Evolutionary conservation across 2,888 invertebrate genomes (phyloP), one percentile per base, ranked within the genome.

Genomic region (Oxyscelio sp.): DNA sequence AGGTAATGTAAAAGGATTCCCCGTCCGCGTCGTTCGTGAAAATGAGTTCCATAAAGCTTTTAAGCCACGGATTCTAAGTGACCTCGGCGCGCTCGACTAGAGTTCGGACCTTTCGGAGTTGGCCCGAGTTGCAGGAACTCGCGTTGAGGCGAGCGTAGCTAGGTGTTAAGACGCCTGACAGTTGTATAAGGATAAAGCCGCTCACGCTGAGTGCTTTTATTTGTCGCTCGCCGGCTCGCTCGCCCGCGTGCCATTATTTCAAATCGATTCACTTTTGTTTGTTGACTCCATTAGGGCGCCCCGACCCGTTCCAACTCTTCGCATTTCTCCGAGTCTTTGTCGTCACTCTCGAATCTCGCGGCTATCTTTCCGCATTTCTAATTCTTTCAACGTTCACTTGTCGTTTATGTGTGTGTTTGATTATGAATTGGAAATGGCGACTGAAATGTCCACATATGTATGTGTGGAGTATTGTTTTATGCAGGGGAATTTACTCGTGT

Each of bases 151-250:
- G 82, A 78, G 84, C 71, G 74, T 87, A 87, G 87, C 81, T 85
- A 85, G 90, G 91, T 89, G 90, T 91, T 91, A 91, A 92, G 92
- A 91, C 90, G 90, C 87, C 91, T 91, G 92, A 92, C 92, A 92
- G 92, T 92, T 92, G 92, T 92, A 91, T 92, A 92, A 92, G 91
- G 91, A 92, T 92, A 92, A 92, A 92, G 92, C 91, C 90, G 92
- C 91, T 92, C 91, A 88, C 90, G 91, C 92, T 92, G 92, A 92
- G 92, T 92, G 92, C 92, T 92, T 92, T 92, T 92, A 92, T 92
- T 92, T 92, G 92, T 92, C 92, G 91, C 90, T 85, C 87, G 88
- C 86, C 82, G 79, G 85, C 88, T 89, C 85, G 87, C 87, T 87
- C 89, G 88, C 83, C 90, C 89, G 91, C 90, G 88, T 90, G 90